Conservation (phyloP, 2,888 invertebrate genomes). For the Tolmerus cingulatus region DNA sequence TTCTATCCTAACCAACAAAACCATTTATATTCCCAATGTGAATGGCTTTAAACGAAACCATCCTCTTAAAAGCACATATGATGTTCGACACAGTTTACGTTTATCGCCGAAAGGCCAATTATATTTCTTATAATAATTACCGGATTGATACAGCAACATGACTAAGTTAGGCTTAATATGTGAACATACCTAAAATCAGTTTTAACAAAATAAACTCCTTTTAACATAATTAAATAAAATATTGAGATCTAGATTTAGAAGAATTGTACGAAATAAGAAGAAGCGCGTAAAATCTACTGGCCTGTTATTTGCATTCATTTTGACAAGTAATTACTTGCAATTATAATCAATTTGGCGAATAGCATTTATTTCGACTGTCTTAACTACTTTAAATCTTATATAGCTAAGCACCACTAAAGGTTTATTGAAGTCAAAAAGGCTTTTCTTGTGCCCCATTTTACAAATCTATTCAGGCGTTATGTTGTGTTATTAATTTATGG, state of each 20-base stretch:
- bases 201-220: not conserved
- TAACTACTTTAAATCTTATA: not conserved
- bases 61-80: not conserved
- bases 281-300: too few species aligned
- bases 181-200: not conserved
- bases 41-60: not conserved
- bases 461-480: not conserved
- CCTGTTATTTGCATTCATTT: not conserved
- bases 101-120: not conserved
- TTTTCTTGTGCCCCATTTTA: not conserved
- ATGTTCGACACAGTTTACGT: not conserved
- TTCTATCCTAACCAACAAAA: not conserved
- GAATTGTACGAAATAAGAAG: too few species aligned
- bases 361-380: not conserved
- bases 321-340: too few species aligned
- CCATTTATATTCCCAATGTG: not conserved
- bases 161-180: too few species aligned
- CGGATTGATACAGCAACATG: too few species aligned
- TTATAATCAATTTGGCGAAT: too few species aligned
- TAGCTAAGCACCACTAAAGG: not conserved
- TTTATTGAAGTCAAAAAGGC: not conserved
- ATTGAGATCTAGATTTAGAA: too few species aligned
- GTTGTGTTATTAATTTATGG: not conserved
- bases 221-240: too few species aligned
- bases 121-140: not conserved